Evolutionary conservation across 2,888 invertebrate species (phyloP), one percentile per base, ranked within the genome.

Genomic region (Drosophila subquinaria): DNA sequence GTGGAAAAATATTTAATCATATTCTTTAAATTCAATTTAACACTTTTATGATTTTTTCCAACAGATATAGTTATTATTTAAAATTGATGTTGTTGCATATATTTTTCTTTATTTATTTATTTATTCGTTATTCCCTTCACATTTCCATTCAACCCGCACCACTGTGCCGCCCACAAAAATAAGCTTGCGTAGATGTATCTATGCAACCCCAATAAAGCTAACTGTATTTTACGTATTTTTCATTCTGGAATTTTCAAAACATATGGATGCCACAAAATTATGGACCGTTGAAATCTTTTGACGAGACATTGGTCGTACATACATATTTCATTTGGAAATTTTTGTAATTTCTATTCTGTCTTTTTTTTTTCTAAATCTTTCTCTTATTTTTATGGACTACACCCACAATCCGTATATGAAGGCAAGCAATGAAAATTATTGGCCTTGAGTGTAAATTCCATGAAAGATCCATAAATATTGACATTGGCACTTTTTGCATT

Each of bases 211-310:
- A 71, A 73, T 65, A 76, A 82, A 82, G 76, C 73, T 76, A 65
- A 80, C 71, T 68, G 63, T 71, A 70, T 80, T 80, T 73, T 73
- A 45, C 52, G 43, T 69, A 73, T 68, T 75, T 74, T 64, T 42
- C 66, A 59, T 76, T 47, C 33, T 48, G 42, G 43, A 56, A 72
- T 77, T 38, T 62, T 57, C 36, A 60, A 67, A 79, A 65, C 76
- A 69, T 69, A 63, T 82, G 59, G 50, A 43, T 69, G 72, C 67
- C 52, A 74, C 70, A 71, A 86, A 88, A 83, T 86, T 80, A 88
- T 73, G 67, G 76, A 47, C 63, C 62, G 89, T 84, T 87, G 82
- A 76, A 70, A 87, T 78, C 50, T 87, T 84, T 84, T 87, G 76
- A 83, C 75, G 81, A 72, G 57, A 70, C 47, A 23, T 55, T 51